Percentiles rank a stretch among this genome's conserved stretches.
These are phyloP conservation scores for Drosophila diplacantha DNA, from an alignment of 2,888 invertebrate species.

Conservation along the genomic window DNA sequence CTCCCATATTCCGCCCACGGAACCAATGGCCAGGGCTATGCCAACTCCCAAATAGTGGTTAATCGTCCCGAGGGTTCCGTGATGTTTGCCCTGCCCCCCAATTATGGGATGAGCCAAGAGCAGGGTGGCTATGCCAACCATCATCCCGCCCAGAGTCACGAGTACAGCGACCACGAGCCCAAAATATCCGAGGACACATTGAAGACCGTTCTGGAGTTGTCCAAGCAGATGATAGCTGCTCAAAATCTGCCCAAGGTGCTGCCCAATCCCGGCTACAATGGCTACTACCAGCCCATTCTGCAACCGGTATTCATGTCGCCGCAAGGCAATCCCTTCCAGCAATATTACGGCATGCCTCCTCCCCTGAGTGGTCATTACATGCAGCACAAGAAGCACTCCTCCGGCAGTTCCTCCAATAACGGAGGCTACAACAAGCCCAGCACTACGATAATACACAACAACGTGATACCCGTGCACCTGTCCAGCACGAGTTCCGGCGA, in stretches of 20 bases:
- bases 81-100: conserved; percentile 72
- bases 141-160: conserved; percentile 43
- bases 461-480: conserved; percentile 74
- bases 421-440: conserved; percentile 58
- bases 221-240: conserved; percentile 77
- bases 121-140: conserved; percentile 4
- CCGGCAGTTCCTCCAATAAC: not conserved
- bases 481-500: conserved; percentile 67
- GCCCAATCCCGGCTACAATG: conserved; percentile 59
- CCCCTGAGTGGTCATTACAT: conserved; percentile 45
- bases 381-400: conserved; percentile 50
- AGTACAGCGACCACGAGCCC: conserved; percentile 64
- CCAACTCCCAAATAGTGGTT: conserved; percentile 77
- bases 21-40: conserved; percentile 62
- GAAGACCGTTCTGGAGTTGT: conserved; percentile 77
- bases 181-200: conserved; percentile 77
- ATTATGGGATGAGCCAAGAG: conserved; percentile 45
- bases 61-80: conserved; percentile 77
- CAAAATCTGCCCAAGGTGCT: conserved; percentile 75
- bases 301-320: conserved; percentile 74
- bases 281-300: conserved; percentile 70
- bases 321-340: conserved; percentile 62
- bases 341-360: conserved; percentile 49
- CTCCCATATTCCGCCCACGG: conserved; percentile 55
- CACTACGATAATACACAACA: conserved; percentile 76